Percentiles rank a stretch among this genome's conserved stretches.
These are phyloP conservation scores for Drosophila biarmipes DNA, from an alignment of 1,140 invertebrate species.

Conservation along the genomic window DNA sequence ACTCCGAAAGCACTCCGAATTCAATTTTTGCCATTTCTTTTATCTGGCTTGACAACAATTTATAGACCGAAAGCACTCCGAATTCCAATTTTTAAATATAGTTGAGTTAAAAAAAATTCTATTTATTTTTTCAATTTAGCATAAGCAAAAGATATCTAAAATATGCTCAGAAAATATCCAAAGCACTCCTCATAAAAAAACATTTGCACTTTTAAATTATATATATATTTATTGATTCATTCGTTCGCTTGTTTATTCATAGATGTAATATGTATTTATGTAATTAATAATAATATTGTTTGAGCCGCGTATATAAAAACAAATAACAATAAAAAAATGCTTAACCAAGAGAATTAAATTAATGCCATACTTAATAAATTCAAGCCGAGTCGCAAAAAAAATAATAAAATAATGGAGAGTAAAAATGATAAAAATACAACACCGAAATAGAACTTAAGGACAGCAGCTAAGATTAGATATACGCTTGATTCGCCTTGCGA, in stretches of 20 bases:
- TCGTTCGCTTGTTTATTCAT: slow-evolving; percentile 20
- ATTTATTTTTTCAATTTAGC: no score
- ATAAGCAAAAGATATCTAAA: no score
- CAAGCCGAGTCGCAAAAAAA: slow-evolving; percentile 14
- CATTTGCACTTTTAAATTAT: background rate
- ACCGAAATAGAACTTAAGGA: slow-evolving; percentile 51
- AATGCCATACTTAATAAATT: slow-evolving; percentile 37
- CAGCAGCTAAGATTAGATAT: slow-evolving; percentile 9
- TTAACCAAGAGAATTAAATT: slow-evolving; percentile 52
- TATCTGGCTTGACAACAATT: no score
- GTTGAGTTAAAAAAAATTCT: no score
- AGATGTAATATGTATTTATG: slow-evolving; percentile 37
- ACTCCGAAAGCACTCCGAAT: no score
- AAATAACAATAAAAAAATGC: slow-evolving; percentile 75
- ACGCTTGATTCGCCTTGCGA: slow-evolving; percentile 14
- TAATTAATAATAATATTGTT: slow-evolving; percentile 61
- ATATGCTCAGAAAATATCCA: no score
- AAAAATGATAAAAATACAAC: slow-evolving; percentile 51
- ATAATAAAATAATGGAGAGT: slow-evolving; percentile 1
- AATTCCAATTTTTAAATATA: no score
- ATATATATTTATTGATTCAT: slow-evolving; percentile 39
- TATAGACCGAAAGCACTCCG: no score
- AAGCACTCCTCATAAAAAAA: background rate
- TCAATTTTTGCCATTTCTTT: no score
- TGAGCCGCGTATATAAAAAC: slow-evolving; percentile 76